Conservation (phyloP, 1,140 invertebrate species). For the Pachypeltis micranthus region DNA sequence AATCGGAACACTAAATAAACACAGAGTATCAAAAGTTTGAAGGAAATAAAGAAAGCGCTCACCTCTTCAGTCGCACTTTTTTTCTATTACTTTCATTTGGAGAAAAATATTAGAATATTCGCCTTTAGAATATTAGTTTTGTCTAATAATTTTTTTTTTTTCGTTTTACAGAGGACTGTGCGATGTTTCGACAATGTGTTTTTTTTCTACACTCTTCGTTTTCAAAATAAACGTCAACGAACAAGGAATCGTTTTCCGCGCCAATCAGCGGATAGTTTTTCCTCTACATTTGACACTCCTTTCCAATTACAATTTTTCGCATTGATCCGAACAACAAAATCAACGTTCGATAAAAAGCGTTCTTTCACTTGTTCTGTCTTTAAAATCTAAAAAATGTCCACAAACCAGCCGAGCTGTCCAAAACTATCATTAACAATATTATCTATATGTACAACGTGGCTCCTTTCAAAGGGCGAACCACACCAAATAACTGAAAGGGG, state of each 20-base stretch:
- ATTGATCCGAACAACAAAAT: no score
- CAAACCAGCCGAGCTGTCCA: not conserved
- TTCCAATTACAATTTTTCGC: no score
- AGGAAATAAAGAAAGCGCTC: not conserved
- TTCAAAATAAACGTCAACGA: no score
- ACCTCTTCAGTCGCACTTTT: not conserved
- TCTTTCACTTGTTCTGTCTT: no score
- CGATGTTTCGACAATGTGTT: not conserved
- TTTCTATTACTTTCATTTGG: not conserved
- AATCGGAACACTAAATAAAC: not conserved
- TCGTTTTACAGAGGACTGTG: not conserved
- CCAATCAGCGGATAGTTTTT: no score
- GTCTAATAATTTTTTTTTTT: not conserved
- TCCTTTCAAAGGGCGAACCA: not conserved
- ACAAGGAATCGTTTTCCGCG: no score
- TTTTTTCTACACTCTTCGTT: no score
- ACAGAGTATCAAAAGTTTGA: not conserved
- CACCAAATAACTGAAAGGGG: not conserved
- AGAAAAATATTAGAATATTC: constrained; percentile 12
- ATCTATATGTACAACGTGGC: not conserved
- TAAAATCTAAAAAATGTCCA: not conserved
- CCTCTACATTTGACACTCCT: no score
- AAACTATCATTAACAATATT: no score
- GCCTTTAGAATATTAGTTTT: constrained; percentile 11
- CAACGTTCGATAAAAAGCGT: no score